Base-by-base conservation (phyloP, 1,140 invertebrate species). In the Drosophila tropicalis region DNA sequence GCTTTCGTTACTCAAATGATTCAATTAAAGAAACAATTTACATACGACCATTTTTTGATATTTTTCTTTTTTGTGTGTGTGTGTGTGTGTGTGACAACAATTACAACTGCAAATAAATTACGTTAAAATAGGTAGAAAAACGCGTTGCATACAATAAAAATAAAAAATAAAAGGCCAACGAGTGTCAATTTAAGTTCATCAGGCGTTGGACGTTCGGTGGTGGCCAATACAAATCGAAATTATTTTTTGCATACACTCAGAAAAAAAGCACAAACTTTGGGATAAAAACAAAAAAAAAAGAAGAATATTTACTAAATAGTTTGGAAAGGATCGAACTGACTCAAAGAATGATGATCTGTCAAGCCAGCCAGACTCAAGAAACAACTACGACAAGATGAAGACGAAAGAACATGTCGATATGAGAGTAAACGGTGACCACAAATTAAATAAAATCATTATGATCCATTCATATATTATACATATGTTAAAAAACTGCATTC, bases 21-120 rank as follows among this genome's bases (percentile, higher is more conserved):
- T 86, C 72, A 86, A 86, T 86, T 86, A 86, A 86, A 89, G 84
- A 89, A 87, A 86, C 79, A 76, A 86, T 86, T 86, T 86, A 67
- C 79, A 86, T 82, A 41, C 75, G 54, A n/a, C 44, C 3, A 70
- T 70, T 75, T 70, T 82, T 79, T 70, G 47, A 56, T 76, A 40
- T 70, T 65, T 71, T 67, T 72, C 25, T 40, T 5, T 5, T 29
- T 29, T 29, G 25, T 29, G 25, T 19, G 29, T 57, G 62, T 19
- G 41, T 57, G 62, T 19, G 41, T 57, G 62, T 3, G 22, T 19
- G 41, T 57, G 62, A 75, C 60, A 72, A 51, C 69, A 87, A 89
- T 89, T 87, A 89, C 84, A 89, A 65, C 76, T 61, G 64, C 67
- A 87, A 80, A 87, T 87, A 89, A 87, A 87, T 87, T 86, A 79